Conservation (phyloP, 2,888 invertebrate species). For the Tillus elongatus region DNA sequence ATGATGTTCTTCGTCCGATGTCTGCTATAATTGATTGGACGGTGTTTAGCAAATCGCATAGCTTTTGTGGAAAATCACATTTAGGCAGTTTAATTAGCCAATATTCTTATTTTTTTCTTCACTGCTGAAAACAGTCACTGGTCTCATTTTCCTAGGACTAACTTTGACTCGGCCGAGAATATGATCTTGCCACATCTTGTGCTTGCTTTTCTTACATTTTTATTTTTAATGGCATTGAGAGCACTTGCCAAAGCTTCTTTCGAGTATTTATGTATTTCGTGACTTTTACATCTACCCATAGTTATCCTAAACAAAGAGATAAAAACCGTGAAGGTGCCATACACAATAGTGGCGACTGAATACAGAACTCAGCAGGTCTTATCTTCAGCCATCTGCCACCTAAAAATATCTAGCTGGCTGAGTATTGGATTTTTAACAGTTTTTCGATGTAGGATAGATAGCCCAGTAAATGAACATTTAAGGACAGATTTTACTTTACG, state of each 20-base stretch:
- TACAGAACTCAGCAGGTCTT: too few relatives aligned
- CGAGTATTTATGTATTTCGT: not conserved
- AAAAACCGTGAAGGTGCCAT: too few relatives aligned
- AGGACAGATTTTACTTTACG: too few relatives aligned
- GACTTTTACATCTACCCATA: not conserved
- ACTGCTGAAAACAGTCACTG: slow-evolving; percentile 7
- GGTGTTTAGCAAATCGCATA: slow-evolving; percentile 10
- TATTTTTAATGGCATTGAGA: not conserved
- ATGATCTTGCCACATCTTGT: slow-evolving; percentile 13
- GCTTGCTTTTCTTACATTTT: slow-evolving; percentile 2
- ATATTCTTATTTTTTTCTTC: slow-evolving; percentile 8
- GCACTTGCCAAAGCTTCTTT: slow-evolving; percentile 1
- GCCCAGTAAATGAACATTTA: too few relatives aligned
- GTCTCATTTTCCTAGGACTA: slow-evolving; percentile 13
- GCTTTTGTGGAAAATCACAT: slow-evolving; percentile 2
- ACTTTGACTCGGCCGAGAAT: slow-evolving; percentile 5
- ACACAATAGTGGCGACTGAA: too few relatives aligned
- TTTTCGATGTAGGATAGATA: too few relatives aligned
- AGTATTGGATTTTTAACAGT: too few relatives aligned
- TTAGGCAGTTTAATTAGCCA: slow-evolving; percentile 5
- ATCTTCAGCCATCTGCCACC: too few relatives aligned
- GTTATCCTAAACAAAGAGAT: not conserved
- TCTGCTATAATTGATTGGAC: slow-evolving; percentile 8
- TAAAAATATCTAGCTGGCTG: too few relatives aligned
- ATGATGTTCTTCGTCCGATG: not conserved